Conservation (phyloP, 1,140 invertebrate genomes). For the Zeugodacus cucurbitae region DNA sequence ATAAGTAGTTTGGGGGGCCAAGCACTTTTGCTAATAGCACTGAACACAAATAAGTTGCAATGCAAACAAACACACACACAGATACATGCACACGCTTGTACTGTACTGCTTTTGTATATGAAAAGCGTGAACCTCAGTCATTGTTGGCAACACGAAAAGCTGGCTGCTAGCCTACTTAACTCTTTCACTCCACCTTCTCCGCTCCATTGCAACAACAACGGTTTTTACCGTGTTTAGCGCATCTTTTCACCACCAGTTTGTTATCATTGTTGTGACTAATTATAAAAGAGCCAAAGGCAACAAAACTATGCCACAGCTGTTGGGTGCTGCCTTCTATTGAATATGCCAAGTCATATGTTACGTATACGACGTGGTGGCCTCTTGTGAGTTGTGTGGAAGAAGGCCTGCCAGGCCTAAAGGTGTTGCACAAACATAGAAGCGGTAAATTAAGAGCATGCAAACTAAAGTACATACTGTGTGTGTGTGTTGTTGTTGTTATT, state of each 20-base stretch:
- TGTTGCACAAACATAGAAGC: not conserved
- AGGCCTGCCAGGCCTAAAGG: not conserved
- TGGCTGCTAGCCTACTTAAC: not conserved
- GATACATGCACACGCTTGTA: not conserved
- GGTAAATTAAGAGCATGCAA: not conserved
- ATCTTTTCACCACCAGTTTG: not conserved
- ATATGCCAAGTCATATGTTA: conserved; percentile 5
- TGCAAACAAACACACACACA: not conserved
- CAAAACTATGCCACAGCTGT: not conserved
- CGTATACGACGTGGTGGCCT: not conserved
- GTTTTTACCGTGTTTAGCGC: not conserved
- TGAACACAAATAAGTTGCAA: not conserved
- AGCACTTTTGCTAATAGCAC: conserved; percentile 21
- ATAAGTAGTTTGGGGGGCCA: conserved; percentile 9
- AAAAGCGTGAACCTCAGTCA: not conserved
- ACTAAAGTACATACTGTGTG: not conserved
- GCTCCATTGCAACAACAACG: not conserved
- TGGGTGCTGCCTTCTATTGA: not conserved
- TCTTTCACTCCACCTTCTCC: not conserved
- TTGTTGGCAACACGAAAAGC: not conserved
- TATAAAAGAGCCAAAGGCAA: conserved; percentile 20
- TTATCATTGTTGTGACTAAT: conserved; percentile 15
- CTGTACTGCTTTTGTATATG: not conserved
- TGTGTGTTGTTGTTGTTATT: not conserved
- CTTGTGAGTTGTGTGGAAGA: not conserved